phyloP scores from a whole-genome alignment of 2,113 vertebrate genomes.

The Uria lomvia region DNA sequence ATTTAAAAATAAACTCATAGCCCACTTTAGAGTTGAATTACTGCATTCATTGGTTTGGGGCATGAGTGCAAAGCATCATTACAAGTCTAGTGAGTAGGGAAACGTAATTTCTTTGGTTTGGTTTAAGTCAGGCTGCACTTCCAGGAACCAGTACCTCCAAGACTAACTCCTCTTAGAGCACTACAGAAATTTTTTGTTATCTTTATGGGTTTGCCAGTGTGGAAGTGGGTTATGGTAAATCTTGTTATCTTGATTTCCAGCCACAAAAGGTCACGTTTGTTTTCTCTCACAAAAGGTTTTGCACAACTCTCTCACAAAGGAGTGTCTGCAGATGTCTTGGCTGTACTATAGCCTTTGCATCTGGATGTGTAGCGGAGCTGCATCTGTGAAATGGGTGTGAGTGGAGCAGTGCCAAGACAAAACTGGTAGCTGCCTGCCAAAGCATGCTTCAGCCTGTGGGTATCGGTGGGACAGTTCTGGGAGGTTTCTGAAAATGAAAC shows the following conservation, averaged over 20 bases:
- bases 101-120: background rate
- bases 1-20: background rate
- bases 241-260: background rate
- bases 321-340: background rate
- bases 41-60: background rate
- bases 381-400: background rate
- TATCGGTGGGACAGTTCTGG: background rate
- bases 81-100: background rate
- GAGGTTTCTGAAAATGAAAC: background rate
- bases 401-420: background rate
- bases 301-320: background rate
- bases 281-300: background rate
- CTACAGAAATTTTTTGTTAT: background rate
- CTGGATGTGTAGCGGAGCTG: background rate
- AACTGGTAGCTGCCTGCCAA: background rate
- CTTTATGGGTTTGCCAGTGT: background rate
- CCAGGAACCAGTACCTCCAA: background rate
- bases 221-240: background rate
- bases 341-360: background rate
- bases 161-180: background rate
- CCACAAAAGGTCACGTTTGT: background rate
- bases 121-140: background rate
- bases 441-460: background rate
- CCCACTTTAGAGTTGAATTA: background rate
- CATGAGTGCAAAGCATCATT: background rate